Evolutionary conservation across 2,797 vertebrate species (phyloP), one percentile per base, ranked within the genome.

Genomic region (Xenopus petersii): DNA sequence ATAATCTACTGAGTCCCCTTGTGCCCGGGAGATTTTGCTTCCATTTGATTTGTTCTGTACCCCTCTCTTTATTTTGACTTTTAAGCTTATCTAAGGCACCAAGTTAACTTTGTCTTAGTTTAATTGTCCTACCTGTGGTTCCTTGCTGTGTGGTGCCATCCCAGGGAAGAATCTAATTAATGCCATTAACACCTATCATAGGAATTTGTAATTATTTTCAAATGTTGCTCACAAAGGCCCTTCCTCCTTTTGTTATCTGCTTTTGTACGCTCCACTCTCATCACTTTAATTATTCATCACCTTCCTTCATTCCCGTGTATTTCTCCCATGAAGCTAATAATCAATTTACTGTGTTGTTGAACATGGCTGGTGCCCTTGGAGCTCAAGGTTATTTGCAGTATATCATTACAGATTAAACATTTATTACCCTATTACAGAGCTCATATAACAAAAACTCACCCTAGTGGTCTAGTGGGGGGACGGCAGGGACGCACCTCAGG

Each of bases 241-340:
- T 60, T 61, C 64, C 10, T 9, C 58, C 26, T 16, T 56, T 67
- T 66, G 15, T 46, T n/a, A 15, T 42, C 36, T 60, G 15, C 6
- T 56, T 16, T 56, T 42, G 36, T 42, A 5, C 36, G 4, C 36
- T 10, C 16, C 16, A 62, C 17, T 30, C 12, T 10, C 1, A 8
- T 55, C n/a, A 2, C 2, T 33, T 73, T 36, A 58, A 69, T 69
- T 73, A 73, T 78, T 78, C 61, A 77, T 13, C 58, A 48, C 16
- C 70, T 33, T 24, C 49, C 16, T 24, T 16, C 49, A 55, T 16
- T 62, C 10, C 59, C 21, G 3, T 12, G 47, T 8, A 56, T 63
- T 56, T 72, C 17, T 15, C 67, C 51, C 33, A 11, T 24, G 24
- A 51, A 30, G 15, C 17, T 42, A n/a, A 30, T 60, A 55, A 62